Base-by-base conservation (phyloP, 2,797 vertebrate species). In the Selene dorsalis region DNA sequence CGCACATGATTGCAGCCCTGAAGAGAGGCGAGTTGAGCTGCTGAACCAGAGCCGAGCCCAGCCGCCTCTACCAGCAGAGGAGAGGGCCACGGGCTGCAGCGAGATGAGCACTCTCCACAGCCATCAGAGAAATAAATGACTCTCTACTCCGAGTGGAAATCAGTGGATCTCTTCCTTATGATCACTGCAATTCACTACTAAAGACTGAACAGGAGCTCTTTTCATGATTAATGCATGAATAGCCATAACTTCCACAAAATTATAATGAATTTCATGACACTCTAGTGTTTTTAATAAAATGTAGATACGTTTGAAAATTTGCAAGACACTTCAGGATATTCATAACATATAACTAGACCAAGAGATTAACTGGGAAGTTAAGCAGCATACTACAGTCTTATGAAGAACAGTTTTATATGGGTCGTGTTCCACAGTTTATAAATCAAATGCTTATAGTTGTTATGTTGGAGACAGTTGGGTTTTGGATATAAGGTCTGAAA, bases 1-100 rank as follows among this genome's bases (percentile, higher is more conserved):
- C 13, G 43, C 73, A 85, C 85, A 86, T 89, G 90, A 93, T 87
- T 90, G 85, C 57, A 48, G 84, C 85, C 89, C 85, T 53, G 79
- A 84, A 67, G 89, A 88, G 85, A 88, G 57, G 56, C 12, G 63
- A 79, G 84, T 72, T 82, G 79, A 87, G 84, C 80, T 75, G 71
- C 71, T 85, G 80, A 91, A 82, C 45, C 53, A 11, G 72, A 71
- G 78, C 79, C 82, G 52, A 81, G 72, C 71, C 45, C 55, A 58
- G 64, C 69, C 43, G 13, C 71, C 63, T 80, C 69, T 45, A 57
- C 68, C 64, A 81, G 73, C 69, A 65, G 67, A 65, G 65, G 55
- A 82, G 83, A 82, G 75, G 82, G 75, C 75, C 69, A 73, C 68
- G 11, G 75, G 65, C 77, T 71, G 45, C 74, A 47, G 47, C 10